Evolutionary conservation across 1,140 invertebrate species (phyloP).

Genomic region (Popillia japonica): DNA sequence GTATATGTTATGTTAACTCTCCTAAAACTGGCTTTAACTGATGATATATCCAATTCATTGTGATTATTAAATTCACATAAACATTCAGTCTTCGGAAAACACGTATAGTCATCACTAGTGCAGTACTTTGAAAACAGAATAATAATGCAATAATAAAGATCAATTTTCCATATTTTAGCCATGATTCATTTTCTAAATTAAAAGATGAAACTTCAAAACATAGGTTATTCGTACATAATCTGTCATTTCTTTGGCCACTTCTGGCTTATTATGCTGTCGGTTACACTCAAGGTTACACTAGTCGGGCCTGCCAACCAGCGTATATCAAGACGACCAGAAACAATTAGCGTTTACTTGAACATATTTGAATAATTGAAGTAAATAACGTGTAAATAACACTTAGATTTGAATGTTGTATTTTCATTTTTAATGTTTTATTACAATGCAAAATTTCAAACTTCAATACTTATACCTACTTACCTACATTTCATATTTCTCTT

Average conservation of each 20-base stretch:
- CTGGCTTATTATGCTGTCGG: background rate
- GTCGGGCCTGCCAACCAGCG: background rate
- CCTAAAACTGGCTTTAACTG: background rate
- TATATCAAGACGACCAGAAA: no score
- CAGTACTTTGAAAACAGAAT: constrained; percentile 18
- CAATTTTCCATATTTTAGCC: constrained; percentile 19
- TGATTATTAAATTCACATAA: constrained; percentile 14
- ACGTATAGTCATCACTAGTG: background rate
- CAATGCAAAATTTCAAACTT: no score
- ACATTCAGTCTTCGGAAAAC: background rate
- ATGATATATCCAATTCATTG: constrained; percentile 6
- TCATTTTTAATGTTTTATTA: no score
- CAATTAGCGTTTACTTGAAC: no score
- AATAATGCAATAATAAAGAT: constrained; percentile 11
- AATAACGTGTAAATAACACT: no score
- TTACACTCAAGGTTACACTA: no score
- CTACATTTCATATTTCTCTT: no score
- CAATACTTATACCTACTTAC: no score
- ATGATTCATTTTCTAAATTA: constrained; percentile 30
- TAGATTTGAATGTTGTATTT: no score
- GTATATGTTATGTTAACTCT: background rate
- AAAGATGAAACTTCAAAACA: constrained; percentile 5
- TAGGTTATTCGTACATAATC: constrained; percentile 9
- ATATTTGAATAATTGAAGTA: no score
- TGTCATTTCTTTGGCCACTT: background rate